Evolutionary conservation across 1,140 invertebrate species (phyloP), one percentile per base, ranked within the genome.

Genomic region (Dysdera silvatica): DNA sequence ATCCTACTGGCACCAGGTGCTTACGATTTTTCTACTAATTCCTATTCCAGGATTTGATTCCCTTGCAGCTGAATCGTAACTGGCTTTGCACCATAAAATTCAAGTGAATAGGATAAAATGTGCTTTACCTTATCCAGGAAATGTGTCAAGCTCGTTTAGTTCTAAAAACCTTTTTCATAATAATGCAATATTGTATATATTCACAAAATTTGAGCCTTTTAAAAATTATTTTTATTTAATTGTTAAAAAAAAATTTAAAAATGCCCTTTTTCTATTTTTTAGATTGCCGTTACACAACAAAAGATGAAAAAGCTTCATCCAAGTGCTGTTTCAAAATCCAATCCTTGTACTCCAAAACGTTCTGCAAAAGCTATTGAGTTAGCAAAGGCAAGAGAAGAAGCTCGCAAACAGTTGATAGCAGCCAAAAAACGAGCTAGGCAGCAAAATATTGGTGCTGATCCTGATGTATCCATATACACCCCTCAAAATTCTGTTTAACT

Each of bases 341-440:
- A 80, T 71, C 71, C 75, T 29, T 78, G 76, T 67, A 66, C 77
- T 45, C 74, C 75, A 35, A 69, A 73, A 4, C 75, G 72, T 18
- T 77, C 73, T 54, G 77, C 79, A 43, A 79, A 78, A 16, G 77
- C 73, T 62, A 77, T 80, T 26, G 69, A 70, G 61, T 76, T 77
- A n/a, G 74, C 75, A 24, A 79, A 77, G 65, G 74, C 85, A 29
- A 78, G 89, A 2, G 89, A 92, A 71, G 85, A 87, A 52, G 84
- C 87, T 29, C 80, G 89, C 61, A 85, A 87, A 67, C 85, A 86
- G 69, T 80, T 92, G 79, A 74, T 91, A 49, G 88, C 90, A 71
- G 86, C 87, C 70, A 83, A 82, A 68, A 79, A 86, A 63, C 82
- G 40, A 24, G 54, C 47, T 2, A 8, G 62, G 3, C 47, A 52